A percentile compares a stretch with the other conserved stretches of the same genome.
Conservation (phyloP, 2,797 vertebrate species). For the Hephaestus fuliginosus region DNA sequence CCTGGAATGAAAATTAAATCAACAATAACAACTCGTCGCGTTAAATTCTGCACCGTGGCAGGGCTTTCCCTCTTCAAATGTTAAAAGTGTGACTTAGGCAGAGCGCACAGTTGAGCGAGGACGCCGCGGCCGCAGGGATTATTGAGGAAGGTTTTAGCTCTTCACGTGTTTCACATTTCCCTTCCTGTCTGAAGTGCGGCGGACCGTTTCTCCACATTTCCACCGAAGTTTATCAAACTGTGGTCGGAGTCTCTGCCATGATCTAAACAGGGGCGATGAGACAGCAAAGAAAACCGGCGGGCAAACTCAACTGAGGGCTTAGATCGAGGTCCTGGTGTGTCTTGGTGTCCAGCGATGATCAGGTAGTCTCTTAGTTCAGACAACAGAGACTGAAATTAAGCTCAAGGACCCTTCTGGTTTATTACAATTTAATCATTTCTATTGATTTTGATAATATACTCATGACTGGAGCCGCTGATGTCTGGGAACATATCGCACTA, state of each 20-base stretch:
- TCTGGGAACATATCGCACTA: background rate
- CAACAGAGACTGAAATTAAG: constrained; percentile 11
- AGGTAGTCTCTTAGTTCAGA: constrained; percentile 24
- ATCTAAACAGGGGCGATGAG: constrained; percentile 71
- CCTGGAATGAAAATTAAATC: constrained; percentile 61
- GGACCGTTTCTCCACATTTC: constrained; percentile 69
- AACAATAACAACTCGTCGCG: constrained; percentile 60
- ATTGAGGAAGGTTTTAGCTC: constrained; percentile 77
- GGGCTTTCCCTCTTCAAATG: constrained; percentile 50
- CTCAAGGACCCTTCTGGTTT: background rate
- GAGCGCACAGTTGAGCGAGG: constrained; percentile 7
- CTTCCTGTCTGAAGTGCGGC: constrained; percentile 77
- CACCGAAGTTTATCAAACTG: constrained; percentile 77
- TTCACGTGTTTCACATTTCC: constrained; percentile 82
- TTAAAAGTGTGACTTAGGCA: constrained; percentile 40
- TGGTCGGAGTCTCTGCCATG: constrained; percentile 68
- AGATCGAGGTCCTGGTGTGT: background rate
- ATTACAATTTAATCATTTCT: background rate
- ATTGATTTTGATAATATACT: background rate
- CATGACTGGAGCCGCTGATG: background rate
- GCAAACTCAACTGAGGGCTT: constrained; percentile 22
- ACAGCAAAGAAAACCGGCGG: constrained; percentile 33
- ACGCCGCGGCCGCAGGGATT: constrained; percentile 49
- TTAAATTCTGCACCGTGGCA: constrained; percentile 40
- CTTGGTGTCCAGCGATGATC: constrained; percentile 19